Base-by-base conservation (phyloP, 2,888 invertebrate species). In the Rotaria sp. region DNA sequence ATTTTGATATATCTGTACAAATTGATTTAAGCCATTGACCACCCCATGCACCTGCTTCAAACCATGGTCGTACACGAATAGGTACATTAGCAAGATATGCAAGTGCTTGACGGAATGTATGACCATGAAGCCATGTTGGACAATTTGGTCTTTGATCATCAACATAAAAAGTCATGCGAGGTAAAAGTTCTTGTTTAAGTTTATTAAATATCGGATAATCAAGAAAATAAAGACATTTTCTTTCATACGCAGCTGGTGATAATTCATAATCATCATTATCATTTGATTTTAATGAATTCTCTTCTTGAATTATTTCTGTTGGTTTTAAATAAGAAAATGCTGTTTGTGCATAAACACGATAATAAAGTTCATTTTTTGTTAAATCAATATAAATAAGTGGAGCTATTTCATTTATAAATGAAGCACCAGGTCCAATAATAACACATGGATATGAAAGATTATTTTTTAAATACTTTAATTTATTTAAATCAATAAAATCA, bases 391-490 rank as follows among this genome's bases (percentile, higher is more conserved):
- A 80, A 45, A 80, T 80, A 2, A 80, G 38, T 45, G 80, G 80
- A 45, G 13, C 26, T 15, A 1, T n/a, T 26, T 80, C 45, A 80
- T 80, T 18, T 13, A 80, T 21, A n/a, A 80, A 45, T 80, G 80
- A 80, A n/a, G 80, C 80, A 45, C 80, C 80, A 13, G 80, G 80
- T 80, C 80, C 80, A 80, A 80, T 80, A n/a, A 80, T n/a, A n/a
- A 80, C 45, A 80, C 80, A 80, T 80, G 80, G 80, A 80, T 45
- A 80, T 45, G 80, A 80, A 13, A 80, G 45, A 80, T 45, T 80
- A n/a, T 45, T 41, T 45, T 26, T 24, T 41, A 80, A 26, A 80
- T 45, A 80, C 4, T n/a, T 13, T 45, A 80, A 45, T 45, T 80
- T 80, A 5, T 26, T 13, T 45, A 26, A 24, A 80, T 80, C 80